These are phyloP conservation scores for Poeciliopsis infans DNA, from an alignment of 2,797 vertebrate genomes.

Conservation along the genomic window DNA sequence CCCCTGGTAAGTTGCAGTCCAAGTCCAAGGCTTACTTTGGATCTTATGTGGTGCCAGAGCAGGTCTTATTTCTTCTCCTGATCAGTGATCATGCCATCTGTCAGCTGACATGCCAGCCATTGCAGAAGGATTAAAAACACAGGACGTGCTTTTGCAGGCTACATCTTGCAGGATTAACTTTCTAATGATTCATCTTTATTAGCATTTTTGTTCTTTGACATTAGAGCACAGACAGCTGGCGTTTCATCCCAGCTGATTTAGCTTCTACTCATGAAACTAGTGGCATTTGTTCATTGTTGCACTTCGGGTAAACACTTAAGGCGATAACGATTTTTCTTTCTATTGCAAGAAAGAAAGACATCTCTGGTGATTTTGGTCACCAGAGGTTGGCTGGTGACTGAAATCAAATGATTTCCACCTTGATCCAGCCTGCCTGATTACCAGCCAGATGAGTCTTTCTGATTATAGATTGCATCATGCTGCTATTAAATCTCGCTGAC, in stretches of 20 bases:
- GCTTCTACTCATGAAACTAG: background rate
- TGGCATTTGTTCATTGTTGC: background rate
- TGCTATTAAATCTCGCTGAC: background rate
- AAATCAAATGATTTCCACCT: background rate
- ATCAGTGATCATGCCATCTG: conserved; percentile 33
- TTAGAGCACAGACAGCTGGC: background rate
- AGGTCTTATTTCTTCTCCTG: conserved; percentile 48
- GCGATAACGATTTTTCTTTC: background rate
- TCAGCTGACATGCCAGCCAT: conserved; percentile 21
- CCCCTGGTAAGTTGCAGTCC: conserved; percentile 29
- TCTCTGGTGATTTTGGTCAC: too few species aligned
- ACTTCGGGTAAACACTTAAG: background rate
- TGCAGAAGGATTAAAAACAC: conserved; percentile 14
- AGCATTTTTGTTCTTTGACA: background rate
- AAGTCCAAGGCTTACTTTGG: conserved; percentile 38
- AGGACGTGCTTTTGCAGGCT: background rate
- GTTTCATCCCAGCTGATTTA: background rate
- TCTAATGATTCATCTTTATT: conserved; percentile 9
- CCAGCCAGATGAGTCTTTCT: too few species aligned
- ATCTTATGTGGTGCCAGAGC: conserved; percentile 59
- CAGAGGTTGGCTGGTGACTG: background rate
- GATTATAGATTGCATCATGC: background rate
- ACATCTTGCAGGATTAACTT: conserved; percentile 7
- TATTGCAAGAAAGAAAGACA: background rate
- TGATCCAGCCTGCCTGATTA: background rate